These are phyloP conservation scores for Salmo trutta DNA, from an alignment of 2,797 vertebrate genomes.

Conservation along the genomic window DNA sequence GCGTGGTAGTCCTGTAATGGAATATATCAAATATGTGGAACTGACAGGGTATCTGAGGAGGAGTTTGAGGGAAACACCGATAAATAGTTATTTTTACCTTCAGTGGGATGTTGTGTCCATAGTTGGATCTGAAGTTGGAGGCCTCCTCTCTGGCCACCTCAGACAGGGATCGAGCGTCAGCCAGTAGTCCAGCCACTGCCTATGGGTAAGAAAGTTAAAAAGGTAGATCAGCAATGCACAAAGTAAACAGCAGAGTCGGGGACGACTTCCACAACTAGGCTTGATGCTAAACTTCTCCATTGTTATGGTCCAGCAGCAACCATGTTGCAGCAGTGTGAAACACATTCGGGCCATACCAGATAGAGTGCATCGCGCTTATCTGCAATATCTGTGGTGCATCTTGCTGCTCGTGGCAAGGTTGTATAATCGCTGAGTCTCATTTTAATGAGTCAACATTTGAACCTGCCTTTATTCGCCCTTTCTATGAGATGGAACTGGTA, in stretches of 20 bases:
- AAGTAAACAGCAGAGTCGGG: not conserved
- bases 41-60: not conserved
- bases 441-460: too few relatives aligned
- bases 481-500: too few relatives aligned
- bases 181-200: constrained; percentile 94
- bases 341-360: too few relatives aligned
- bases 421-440: too few relatives aligned
- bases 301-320: too few relatives aligned
- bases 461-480: too few relatives aligned
- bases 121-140: constrained; percentile 94
- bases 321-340: too few relatives aligned
- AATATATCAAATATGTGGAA: not conserved
- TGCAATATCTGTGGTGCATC: too few relatives aligned
- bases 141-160: constrained; percentile 96
- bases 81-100: constrained; percentile 75
- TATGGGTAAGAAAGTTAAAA: constrained; percentile 49
- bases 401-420: too few relatives aligned
- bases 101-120: constrained; percentile 95
- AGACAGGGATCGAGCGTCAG: constrained; percentile 92
- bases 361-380: too few relatives aligned
- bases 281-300: too few relatives aligned
- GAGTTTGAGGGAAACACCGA: not conserved
- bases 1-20: too few relatives aligned
- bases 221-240: not conserved
- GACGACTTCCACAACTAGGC: not conserved